Base-by-base conservation (phyloP, 2,797 vertebrate genomes). In the Heterohyrax brucei region DNA sequence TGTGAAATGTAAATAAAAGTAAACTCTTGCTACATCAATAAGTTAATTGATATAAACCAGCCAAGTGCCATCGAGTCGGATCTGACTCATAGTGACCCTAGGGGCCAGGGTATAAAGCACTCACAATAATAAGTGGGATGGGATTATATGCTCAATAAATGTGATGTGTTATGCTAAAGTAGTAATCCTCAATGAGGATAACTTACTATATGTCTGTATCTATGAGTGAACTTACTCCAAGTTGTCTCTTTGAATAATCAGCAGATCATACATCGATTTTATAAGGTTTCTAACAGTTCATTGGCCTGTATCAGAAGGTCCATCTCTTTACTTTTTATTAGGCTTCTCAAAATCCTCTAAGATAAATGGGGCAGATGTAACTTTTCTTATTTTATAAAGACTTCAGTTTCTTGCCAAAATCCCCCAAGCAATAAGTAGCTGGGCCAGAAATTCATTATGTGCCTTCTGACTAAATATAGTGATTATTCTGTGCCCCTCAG, bases 381-480 rank as follows among this genome's bases (percentile, higher is more conserved):
- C 12, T 19, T 90, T 80, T 91, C 10, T 96, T 39, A 8, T 48
- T 93, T 87, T 80, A 24, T 21, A 90, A 13, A 48, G 64, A 79
- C 26, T 84, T 84, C 4, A 10, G 61, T 48, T 7, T 78, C 59
- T 76, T 84, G 6, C 24, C 19, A n/a, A 81, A 86, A 70, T 50
- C n/a, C 28, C 12, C 48, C 13, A 68, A 21, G 19, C 24, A 56
- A 19, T 53, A 44, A 68, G 10, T 50, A 30, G 19, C 3, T 87
- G n/a, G 68, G 30, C 33, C 56, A 64, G n/a, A 68, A 39, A 72
- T 61, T 61, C 10, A 53, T 4, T 33, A n/a, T 77, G 6, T 12
- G 48, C 10, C 53, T 77, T 85, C 70, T 18, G 22, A 56, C 2
- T 24, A 10, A 33, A 8, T 18, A 4, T 12, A 33, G 46, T 80